Base-by-base conservation (phyloP, 1,140 invertebrate genomes). In the Macrobrachium rosenbergii region DNA sequence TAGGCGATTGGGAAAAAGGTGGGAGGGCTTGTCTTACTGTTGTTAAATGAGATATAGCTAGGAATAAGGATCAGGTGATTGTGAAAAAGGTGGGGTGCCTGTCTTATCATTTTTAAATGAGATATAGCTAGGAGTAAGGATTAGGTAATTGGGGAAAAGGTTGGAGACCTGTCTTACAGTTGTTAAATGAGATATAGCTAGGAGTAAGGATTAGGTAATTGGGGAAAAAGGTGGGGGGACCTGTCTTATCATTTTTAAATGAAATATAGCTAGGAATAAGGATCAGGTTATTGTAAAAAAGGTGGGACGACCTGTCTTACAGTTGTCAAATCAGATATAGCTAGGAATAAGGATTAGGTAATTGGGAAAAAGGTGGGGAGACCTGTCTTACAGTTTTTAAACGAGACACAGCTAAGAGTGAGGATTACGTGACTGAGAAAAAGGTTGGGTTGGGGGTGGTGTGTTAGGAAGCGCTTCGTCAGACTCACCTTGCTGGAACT, bases 401-500 rank as follows among this genome's bases (percentile, higher is more conserved):
- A 10, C 6, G 52, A 52, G 0, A 52, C 3, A 52, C 0, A 52
- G 69, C 12, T 28, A n/a, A n/a, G n/a, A 5, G 69, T 23, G 0
- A 21, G 19, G 64, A 3, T 8, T 85, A 37, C n/a, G 21, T 6
- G 17, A n/a, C 5, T 14, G 21, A 28, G 69, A 37, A 37, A 37
- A 3, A 52, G 12, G 45, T 10, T 52, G 12, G 52, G 52, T 10
- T 0, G 12, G 52, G 52, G 52, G 52, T 8, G 52, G 52, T 0
- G 8, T 52, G 52, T 10, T 52, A 52, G 12, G 52, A 52, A 52
- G 43, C 45, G 11, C 45, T 52, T 59, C 21, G 12, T 43, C 84
- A 58, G 17, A 64, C 84, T 89, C 88, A 91, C 89, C 90, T 93
- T 94, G 94, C 91, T 95, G 94, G 91, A 95, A 95, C 89, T 95